Conservation (phyloP, 2,888 invertebrate genomes). For the Gari tellinella region DNA sequence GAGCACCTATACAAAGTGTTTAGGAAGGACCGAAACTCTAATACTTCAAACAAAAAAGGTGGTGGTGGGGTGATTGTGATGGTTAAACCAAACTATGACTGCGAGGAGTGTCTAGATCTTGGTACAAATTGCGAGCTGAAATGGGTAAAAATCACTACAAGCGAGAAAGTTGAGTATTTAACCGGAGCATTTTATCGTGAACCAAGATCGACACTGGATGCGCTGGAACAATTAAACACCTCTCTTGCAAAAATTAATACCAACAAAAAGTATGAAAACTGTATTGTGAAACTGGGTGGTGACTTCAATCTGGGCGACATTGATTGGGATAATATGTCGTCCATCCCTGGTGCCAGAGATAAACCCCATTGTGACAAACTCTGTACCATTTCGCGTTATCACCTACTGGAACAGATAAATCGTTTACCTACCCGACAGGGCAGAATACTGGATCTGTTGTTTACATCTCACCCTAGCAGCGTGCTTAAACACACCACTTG, state of each 20-base stretch:
- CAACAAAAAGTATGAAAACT: slow-evolving; percentile 2
- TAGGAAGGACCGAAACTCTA: too few species aligned
- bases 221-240: slow-evolving; percentile 12
- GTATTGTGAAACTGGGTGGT: slow-evolving; percentile 4
- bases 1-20: neutral
- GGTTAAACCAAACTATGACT: neutral
- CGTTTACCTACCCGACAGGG: slow-evolving; percentile 23
- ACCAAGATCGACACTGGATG: slow-evolving; percentile 17
- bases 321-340: slow-evolving; percentile 15
- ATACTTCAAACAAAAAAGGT: neutral
- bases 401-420: slow-evolving; percentile 13
- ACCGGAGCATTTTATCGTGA: slow-evolving; percentile 32
- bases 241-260: slow-evolving; percentile 4
- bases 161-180: slow-evolving; percentile 3
- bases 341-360: slow-evolving; percentile 25
- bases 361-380: slow-evolving; percentile 26
- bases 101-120: slow-evolving; percentile 27
- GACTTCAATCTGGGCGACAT: slow-evolving; percentile 25
- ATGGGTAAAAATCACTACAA: slow-evolving; percentile 17
- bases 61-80: too few species aligned
- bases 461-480: slow-evolving; percentile 15
- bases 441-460: slow-evolving; percentile 20
- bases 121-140: slow-evolving; percentile 27
- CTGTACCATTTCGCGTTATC: neutral
- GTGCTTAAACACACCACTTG: slow-evolving; percentile 4